A percentile compares a stretch with the other conserved stretches of the same genome.
These are phyloP conservation scores for Trididemnum clinides DNA, from an alignment of 23 tunicate genomes.

Conservation along the genomic window DNA sequence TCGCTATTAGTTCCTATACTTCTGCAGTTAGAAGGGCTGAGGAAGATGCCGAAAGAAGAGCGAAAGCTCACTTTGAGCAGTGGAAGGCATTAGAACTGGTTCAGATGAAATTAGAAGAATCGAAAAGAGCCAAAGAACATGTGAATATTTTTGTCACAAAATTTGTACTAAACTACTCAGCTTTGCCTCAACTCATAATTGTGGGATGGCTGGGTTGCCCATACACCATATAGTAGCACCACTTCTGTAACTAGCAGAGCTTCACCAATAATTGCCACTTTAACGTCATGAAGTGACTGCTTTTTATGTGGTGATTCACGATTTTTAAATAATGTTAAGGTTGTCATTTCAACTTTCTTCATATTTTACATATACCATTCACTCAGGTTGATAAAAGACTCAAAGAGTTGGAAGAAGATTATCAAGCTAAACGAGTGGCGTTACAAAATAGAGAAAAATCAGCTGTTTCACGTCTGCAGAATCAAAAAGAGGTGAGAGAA, in stretches of 20 bases:
- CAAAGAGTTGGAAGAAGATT: conserved; percentile 67
- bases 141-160: too few relatives aligned
- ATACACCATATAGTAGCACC: too few relatives aligned
- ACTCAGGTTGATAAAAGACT: conserved; percentile 50
- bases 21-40: conserved; percentile 69
- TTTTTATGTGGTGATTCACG: too few relatives aligned
- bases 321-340: too few relatives aligned
- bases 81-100: conserved; percentile 78
- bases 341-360: too few relatives aligned
- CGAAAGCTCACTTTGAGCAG: conserved; percentile 65
- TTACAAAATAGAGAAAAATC: conserved; percentile 55
- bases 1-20: conserved; percentile 30
- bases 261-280: too few relatives aligned
- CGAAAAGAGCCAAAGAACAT: conserved; percentile 61
- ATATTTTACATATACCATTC: too few relatives aligned
- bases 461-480: conserved; percentile 68
- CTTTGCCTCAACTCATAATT: too few relatives aligned
- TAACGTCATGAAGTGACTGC: too few relatives aligned
- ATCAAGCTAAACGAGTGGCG: conserved; percentile 38
- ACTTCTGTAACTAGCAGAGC: too few relatives aligned
- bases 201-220: too few relatives aligned
- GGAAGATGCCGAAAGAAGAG: conserved; percentile 73
- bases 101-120: conserved; percentile 61
- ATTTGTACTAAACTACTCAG: too few relatives aligned
- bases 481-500: conserved; percentile 87